A percentile compares a stretch with the other conserved stretches of the same genome.
Evolutionary conservation across 2,113 vertebrate species (phyloP).

Genomic region (Cnemophilus loriae): DNA sequence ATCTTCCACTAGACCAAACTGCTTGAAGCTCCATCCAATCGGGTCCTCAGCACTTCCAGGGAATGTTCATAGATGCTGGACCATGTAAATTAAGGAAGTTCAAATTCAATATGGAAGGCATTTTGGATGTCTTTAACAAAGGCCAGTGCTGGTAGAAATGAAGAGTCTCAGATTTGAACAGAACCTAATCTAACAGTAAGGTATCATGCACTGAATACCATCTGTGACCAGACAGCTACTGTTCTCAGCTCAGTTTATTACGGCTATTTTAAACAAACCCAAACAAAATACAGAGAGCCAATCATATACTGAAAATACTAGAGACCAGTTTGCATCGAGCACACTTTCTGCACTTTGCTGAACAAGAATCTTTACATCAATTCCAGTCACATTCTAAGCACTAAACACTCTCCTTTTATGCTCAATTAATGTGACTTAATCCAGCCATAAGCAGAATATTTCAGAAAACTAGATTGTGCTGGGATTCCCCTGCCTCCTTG

Average conservation of each 20-base stretch:
- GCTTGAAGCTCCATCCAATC: neutral
- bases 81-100: neutral
- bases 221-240: neutral
- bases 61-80: neutral
- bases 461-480: neutral
- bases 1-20: neutral
- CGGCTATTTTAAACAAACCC: neutral
- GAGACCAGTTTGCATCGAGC: neutral
- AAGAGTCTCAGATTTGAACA: neutral
- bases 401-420: neutral
- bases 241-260: neutral
- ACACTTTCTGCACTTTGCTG: neutral
- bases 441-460: constrained; percentile 10
- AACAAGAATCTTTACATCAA: neutral
- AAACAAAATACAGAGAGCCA: neutral
- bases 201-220: neutral
- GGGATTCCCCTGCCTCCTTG: constrained; percentile 6
- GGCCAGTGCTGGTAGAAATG: neutral
- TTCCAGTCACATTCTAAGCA: neutral
- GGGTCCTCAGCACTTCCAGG: neutral
- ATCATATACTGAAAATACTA: neutral
- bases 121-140: neutral
- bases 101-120: neutral
- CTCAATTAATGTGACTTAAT: constrained; percentile 18
- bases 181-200: neutral